These are phyloP conservation scores for Bovichtus diacanthus DNA, from an alignment of 2,797 vertebrate genomes.

Conservation along the genomic window DNA sequence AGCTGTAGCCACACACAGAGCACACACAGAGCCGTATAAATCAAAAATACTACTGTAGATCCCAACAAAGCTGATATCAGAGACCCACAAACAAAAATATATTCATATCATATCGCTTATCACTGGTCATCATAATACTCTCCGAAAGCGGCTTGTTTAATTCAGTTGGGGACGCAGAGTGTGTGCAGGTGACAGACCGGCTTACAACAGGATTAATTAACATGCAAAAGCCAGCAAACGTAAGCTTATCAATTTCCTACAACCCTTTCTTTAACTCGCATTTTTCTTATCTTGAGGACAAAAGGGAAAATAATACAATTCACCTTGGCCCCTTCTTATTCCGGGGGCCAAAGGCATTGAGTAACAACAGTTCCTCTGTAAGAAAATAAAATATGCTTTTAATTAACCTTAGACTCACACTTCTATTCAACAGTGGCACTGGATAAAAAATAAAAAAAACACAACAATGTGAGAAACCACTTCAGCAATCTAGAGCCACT, in stretches of 20 bases:
- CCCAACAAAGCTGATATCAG: slow-evolving; percentile 21
- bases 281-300: slow-evolving; percentile 38
- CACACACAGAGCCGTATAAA: not conserved
- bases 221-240: slow-evolving; percentile 30
- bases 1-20: slow-evolving; percentile 12
- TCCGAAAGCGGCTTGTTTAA: slow-evolving; percentile 4
- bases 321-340: slow-evolving; percentile 38
- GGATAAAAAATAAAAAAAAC: not conserved
- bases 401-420: slow-evolving; percentile 36
- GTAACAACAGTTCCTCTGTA: not conserved
- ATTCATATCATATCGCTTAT: too few species aligned
- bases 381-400: slow-evolving; percentile 31
- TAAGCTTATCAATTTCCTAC: slow-evolving; percentile 36
- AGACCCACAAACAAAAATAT: slow-evolving; percentile 28
- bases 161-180: slow-evolving; percentile 22
- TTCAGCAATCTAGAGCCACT: not conserved
- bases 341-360: slow-evolving; percentile 7
- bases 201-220: slow-evolving; percentile 46
- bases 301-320: slow-evolving; percentile 38
- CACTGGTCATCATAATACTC: slow-evolving; percentile 16
- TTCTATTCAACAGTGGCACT: slow-evolving; percentile 1
- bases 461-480: not conserved
- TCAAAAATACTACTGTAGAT: slow-evolving; percentile 17
- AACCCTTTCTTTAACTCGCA: slow-evolving; percentile 6
- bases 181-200: slow-evolving; percentile 15